Evolutionary conservation across 1,140 invertebrate genomes (phyloP), one percentile per base, ranked within the genome.

Genomic region (Drosophila truncata): DNA sequence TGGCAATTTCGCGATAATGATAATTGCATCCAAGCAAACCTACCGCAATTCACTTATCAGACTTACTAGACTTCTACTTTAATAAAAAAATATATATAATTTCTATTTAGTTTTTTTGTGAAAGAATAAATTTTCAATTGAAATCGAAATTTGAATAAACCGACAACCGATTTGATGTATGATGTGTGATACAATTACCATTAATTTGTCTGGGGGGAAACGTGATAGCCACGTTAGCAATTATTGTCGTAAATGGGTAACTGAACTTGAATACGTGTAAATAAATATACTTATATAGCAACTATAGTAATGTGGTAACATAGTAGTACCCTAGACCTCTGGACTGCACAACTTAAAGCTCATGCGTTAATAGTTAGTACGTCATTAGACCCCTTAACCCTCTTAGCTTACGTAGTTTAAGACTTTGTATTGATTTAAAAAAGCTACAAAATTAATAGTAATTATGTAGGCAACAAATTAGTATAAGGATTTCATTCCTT

Each of bases 31-130:
- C 16, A 23, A 18, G 9, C 42, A 10, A 70, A 70, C 49, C 65
- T 71, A 70, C 67, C 65, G 16, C 67, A 70, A 70, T 58, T 31
- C 9, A 4, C 16, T 44, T 31, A 70, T 54, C 64, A 69, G 9
- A 35, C 18, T 14, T 31, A 33, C 29, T 33, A 29, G 29, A 54
- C 8, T 54, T 35, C 31, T 16, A 23, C 11, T 7, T 29, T 3
- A 13, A 31, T 23, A 35, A 14, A 35, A 9, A n/a, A n/a, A n/a
- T n/a, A n/a, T n/a, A n/a, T 23, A 8, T 1, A 4, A 4, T 9
- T 54, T 35, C 3, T 11, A 42, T 18, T 42, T 0, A 16, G 16
- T 11, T 10, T 10, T 18, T 18, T 11, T 31, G 3, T 3, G 10
- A 13, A 33, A 33, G 11, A 6, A 16, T 7, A 20, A 3, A 23